Evolutionary conservation across 2,888 invertebrate genomes (phyloP).

Genomic region (Galeruca laticollis): DNA sequence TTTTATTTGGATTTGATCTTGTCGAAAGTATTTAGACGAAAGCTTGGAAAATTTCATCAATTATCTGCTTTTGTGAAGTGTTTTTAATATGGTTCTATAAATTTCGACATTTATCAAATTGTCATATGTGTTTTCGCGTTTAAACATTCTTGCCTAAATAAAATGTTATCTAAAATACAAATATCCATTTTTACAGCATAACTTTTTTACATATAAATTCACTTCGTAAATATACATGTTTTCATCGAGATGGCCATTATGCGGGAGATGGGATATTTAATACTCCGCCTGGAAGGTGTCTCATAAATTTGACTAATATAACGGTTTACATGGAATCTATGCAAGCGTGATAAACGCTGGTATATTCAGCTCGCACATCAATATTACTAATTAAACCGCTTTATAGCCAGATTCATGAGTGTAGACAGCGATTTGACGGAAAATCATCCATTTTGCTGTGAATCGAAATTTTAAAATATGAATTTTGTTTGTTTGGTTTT

Average conservation of each 20-base stretch:
- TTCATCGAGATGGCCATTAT: constrained; percentile 11
- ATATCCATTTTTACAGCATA: not conserved
- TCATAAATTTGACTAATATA: constrained; percentile 48
- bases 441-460: not conserved
- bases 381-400: constrained; percentile 47
- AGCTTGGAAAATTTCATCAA: no score
- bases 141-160: no score
- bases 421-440: not conserved
- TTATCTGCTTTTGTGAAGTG: no score
- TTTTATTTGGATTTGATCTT: no score
- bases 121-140: no score
- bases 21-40: no score
- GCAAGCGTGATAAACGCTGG: constrained; percentile 28
- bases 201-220: not conserved
- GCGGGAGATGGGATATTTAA: constrained; percentile 15
- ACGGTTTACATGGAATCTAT: constrained; percentile 47
- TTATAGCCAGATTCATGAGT: constrained; percentile 38
- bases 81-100: no score
- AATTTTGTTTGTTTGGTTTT: not conserved
- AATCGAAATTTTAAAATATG: not conserved
- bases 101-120: no score
- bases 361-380: constrained; percentile 40
- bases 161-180: no score
- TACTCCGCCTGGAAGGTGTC: constrained; percentile 22
- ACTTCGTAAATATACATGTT: not conserved